phyloP scores from a whole-genome alignment of 2,797 vertebrate species.

The Hippocampus kuda region DNA sequence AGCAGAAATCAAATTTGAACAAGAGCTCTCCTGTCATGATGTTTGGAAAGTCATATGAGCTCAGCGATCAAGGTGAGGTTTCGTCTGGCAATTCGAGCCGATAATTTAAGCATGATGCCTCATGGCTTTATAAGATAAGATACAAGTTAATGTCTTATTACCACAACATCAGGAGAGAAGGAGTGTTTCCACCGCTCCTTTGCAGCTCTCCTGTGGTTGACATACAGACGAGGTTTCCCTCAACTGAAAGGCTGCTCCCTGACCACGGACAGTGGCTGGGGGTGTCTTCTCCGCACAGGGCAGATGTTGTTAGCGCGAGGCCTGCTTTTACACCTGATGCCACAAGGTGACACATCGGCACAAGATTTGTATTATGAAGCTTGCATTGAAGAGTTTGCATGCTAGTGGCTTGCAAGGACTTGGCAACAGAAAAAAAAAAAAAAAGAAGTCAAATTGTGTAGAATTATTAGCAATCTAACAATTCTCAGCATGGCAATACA shows the following conservation, averaged over 20 bases:
- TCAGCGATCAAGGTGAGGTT: slow-evolving; percentile 65
- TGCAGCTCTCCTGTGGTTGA: slow-evolving; percentile 78
- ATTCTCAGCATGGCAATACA: not conserved
- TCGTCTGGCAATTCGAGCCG: not conserved
- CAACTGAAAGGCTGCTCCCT: slow-evolving; percentile 62
- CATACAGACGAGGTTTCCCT: slow-evolving; percentile 78
- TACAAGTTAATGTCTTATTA: not conserved
- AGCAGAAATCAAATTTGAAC: slow-evolving; percentile 75
- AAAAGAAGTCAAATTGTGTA: not conserved
- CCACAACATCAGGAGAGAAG: slow-evolving; percentile 57
- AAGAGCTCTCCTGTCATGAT: slow-evolving; percentile 72
- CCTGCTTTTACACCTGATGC: slow-evolving; percentile 72
- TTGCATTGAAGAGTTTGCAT: not conserved
- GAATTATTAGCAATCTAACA: not conserved
- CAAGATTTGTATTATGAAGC: too few relatives aligned
- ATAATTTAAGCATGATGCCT: not conserved
- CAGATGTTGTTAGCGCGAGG: slow-evolving; percentile 87
- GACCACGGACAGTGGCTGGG: slow-evolving; percentile 85
- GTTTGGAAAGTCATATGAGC: slow-evolving; percentile 69
- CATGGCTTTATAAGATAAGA: not conserved
- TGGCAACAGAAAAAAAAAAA: not conserved
- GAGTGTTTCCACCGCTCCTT: slow-evolving; percentile 72
- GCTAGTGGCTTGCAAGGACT: not conserved
- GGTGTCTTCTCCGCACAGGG: slow-evolving; percentile 80
- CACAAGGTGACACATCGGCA: slow-evolving; percentile 63